Base-by-base conservation (phyloP, 2,888 invertebrate genomes). In the Hydrotaea cyrtoneurina region DNA sequence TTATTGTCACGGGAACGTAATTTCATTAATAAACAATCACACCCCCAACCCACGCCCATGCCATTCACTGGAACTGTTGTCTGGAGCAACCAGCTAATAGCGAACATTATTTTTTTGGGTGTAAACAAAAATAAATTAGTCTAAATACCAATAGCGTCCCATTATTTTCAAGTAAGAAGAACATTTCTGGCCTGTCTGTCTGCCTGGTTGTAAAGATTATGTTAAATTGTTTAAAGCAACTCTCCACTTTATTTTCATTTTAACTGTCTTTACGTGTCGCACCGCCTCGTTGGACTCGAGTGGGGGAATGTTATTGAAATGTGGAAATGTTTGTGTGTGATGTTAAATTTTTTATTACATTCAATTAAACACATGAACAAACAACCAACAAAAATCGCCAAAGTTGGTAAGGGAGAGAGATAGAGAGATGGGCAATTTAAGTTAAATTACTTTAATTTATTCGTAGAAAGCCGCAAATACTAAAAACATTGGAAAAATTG, bases 361-460 rank as follows among this genome's bases (percentile, higher is more conserved):
- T 23, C 43, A 69, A 69, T 69, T 69, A 46, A 46, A 69, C 69
- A 69, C 69, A 69, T 69, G 69, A 46, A 69, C 19, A 43, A 21
- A 39, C 43, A 69, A 46, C 11, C 15, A 69, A 31, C 31, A 31
- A 31, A 31, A 31, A 31, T 39, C 64, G 15, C n/a, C 36, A 31
- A 31, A 4, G 31, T 31, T 31, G 2, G 31, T 31, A 8, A 21
- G 26, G 15, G 13, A 13, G 66, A 46, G n/a, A n/a, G n/a, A n/a
- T n/a, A n/a, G n/a, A n/a, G n/a, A n/a, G n/a, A n/a, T n/a, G n/a
- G 23, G 43, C 23, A 46, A 69, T 21, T 69, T 69, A 46, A 69
- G 2, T 23, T 69, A 39, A 66, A 66, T 39, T 66, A 43, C 39
- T 46, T 69, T 69, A 46, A 46, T 69, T 23, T 69, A 46, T 69